Base-by-base conservation (phyloP, 2,888 invertebrate genomes). In the Drosophila yooni region DNA sequence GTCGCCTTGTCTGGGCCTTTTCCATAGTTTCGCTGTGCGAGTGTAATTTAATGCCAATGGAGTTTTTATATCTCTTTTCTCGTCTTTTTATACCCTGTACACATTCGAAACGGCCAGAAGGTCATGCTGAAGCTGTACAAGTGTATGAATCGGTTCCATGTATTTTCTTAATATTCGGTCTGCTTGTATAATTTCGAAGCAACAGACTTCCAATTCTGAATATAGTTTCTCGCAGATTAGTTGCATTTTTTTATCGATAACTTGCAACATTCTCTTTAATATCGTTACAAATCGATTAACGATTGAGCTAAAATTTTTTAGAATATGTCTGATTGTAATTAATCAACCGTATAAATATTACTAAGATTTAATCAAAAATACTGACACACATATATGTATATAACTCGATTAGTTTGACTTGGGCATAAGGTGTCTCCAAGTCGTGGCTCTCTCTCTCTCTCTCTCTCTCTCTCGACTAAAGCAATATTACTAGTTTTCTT, bases 41-140 rank as follows among this genome's bases (percentile, higher is more conserved):
- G 66, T 76, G 88, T 87, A 87, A 87, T 87, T 87, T 88, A 87
- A 89, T 89, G 86, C 88, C 76, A 77, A 81, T 88, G 79, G 74
- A 77, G 73, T 73, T 82, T 69, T 43, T 67, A 50, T 34, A 52
- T 52, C 34, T 48, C n/a, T 50, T 31, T 50, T 21, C 31, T 29
- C 51, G 1, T 27, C 31, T 38, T 34, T n/a, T 36, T 27, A 21
- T 53, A 56, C 56, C 56, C 27, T 18, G 56, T 18, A 38, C 27
- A 29, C 56, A n/a, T 15, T 13, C 8, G 15, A 27, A 38, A 7
- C n/a, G 25, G 25, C 13, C 27, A 6, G 27, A 11, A 27, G 38
- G 27, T 36, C 38, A n/a, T n/a, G 13, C 18, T 38, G 13, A 38
- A 56, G n/a, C 29, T 15, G 18, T 50, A 11, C 10, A 27, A 27